Conservation (phyloP, 2,888 invertebrate genomes). For the Plagodis pulveraria region DNA sequence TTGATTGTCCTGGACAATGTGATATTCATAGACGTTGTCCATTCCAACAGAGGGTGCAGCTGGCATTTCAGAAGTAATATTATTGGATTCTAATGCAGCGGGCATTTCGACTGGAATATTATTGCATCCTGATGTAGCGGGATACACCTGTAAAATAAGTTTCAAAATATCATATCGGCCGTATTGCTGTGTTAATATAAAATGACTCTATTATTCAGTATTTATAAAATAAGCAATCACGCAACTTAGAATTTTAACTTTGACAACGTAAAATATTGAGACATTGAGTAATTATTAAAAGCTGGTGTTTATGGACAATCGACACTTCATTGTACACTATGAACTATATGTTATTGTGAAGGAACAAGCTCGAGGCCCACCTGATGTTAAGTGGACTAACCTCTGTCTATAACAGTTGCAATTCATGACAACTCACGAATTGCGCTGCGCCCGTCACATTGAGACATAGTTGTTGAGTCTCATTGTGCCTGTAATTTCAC, state of each 20-base stretch:
- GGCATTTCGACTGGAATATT: conserved; percentile 8
- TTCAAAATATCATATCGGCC: conserved; percentile 17
- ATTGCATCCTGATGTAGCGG: conserved; percentile 14
- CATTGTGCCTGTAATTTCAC: too few relatives aligned
- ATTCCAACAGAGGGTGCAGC: conserved; percentile 11
- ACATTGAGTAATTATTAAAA: too few relatives aligned
- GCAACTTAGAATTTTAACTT: conserved; percentile 1
- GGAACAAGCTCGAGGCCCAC: too few relatives aligned
- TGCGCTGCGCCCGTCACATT: too few relatives aligned
- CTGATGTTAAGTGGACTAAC: too few relatives aligned
- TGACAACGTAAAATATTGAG: too few relatives aligned
- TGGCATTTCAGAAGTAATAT: conserved; percentile 12
- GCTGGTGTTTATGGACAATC: too few relatives aligned
- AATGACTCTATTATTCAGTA: conserved; percentile 10
- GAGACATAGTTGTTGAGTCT: too few relatives aligned
- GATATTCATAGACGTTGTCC: conserved; percentile 14
- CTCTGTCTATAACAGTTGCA: too few relatives aligned
- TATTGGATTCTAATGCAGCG: conserved; percentile 13
- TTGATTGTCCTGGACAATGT: conserved; percentile 12
- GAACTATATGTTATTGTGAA: too few relatives aligned
- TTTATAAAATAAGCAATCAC: conserved; percentile 15
- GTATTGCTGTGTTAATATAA: conserved; percentile 15
- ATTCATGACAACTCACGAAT: too few relatives aligned
- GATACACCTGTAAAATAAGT: conserved; percentile 14
- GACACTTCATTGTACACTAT: too few relatives aligned